phyloP scores from a whole-genome alignment of 2,888 invertebrate genomes.

The Agrilus mali region DNA sequence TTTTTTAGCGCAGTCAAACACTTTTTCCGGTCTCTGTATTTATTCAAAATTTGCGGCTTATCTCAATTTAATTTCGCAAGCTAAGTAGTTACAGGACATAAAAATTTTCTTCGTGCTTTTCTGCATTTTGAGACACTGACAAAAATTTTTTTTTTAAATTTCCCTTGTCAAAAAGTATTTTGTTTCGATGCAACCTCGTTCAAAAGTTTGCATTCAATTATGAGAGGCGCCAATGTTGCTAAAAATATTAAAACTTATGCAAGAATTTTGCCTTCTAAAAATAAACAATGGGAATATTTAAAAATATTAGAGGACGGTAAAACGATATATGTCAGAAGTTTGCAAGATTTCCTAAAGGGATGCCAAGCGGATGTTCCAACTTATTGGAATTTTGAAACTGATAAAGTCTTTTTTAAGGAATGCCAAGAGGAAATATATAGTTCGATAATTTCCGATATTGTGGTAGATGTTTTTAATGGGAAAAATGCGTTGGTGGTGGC shows the following conservation, averaged over 20 bases:
- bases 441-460: constrained; percentile 22
- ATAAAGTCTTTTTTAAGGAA: constrained; percentile 30
- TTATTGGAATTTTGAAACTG: constrained; percentile 31
- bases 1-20: too few relatives aligned
- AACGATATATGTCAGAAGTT: constrained; percentile 28
- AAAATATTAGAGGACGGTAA: constrained; percentile 26
- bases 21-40: neutral
- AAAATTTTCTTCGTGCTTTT: too few relatives aligned
- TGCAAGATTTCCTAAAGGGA: constrained; percentile 22
- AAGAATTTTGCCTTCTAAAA: constrained; percentile 23
- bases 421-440: constrained; percentile 29
- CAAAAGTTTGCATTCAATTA: neutral
- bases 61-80: too few relatives aligned
- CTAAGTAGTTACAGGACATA: too few relatives aligned
- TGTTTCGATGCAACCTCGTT: constrained; percentile 1
- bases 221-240: neutral
- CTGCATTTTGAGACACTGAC: too few relatives aligned
- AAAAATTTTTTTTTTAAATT: too few relatives aligned
- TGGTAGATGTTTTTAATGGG: constrained; percentile 27
- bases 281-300: constrained; percentile 23
- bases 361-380: constrained; percentile 17
- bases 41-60: neutral
- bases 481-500: constrained; percentile 26
- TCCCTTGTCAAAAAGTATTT: constrained; percentile 2
- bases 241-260: constrained; percentile 23